Percentiles rank a stretch among this genome's conserved stretches.
These are phyloP conservation scores for Pristionchus fissidentatus DNA, from an alignment of 2,888 invertebrate genomes.

Conservation along the genomic window DNA sequence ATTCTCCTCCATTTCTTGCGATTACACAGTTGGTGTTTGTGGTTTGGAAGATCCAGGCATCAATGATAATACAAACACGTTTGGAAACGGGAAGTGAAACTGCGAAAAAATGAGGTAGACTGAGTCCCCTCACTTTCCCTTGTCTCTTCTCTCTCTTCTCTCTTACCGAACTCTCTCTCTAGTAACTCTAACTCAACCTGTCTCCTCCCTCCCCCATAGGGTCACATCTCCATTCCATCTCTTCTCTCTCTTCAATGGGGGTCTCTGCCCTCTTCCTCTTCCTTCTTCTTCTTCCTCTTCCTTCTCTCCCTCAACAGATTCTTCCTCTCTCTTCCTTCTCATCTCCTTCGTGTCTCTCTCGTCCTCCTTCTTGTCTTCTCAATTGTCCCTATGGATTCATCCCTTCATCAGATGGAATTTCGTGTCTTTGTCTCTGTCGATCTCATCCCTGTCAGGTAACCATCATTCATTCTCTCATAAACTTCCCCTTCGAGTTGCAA, in stretches of 20 bases:
- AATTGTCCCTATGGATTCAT: constrained; percentile 42
- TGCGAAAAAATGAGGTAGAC: background rate
- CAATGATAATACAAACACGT: background rate
- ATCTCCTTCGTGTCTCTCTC: background rate
- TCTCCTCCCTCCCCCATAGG: constrained; percentile 13
- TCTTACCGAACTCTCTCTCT: background rate
- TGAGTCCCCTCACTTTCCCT: background rate
- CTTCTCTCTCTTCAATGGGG: background rate
- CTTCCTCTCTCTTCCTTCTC: constrained; percentile 25
- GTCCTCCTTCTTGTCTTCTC: constrained; percentile 14
- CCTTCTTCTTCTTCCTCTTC: background rate
- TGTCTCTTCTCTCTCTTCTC: constrained; percentile 14
- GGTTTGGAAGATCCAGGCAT: background rate
- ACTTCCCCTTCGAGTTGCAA: too few species aligned
- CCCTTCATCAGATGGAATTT: background rate
- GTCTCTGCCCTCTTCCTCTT: background rate
- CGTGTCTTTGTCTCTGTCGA: constrained; percentile 32
- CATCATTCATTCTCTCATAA: background rate
- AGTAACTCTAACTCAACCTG: constrained; percentile 37
- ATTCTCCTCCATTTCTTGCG: too few species aligned
- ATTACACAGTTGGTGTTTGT: background rate
- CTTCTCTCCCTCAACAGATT: background rate
- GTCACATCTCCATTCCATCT: background rate
- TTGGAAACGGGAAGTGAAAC: background rate
- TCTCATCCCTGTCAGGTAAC: constrained; percentile 38